These are phyloP conservation scores for Notospermus geniculatus DNA, from an alignment of 1,140 invertebrate species.

Conservation along the genomic window DNA sequence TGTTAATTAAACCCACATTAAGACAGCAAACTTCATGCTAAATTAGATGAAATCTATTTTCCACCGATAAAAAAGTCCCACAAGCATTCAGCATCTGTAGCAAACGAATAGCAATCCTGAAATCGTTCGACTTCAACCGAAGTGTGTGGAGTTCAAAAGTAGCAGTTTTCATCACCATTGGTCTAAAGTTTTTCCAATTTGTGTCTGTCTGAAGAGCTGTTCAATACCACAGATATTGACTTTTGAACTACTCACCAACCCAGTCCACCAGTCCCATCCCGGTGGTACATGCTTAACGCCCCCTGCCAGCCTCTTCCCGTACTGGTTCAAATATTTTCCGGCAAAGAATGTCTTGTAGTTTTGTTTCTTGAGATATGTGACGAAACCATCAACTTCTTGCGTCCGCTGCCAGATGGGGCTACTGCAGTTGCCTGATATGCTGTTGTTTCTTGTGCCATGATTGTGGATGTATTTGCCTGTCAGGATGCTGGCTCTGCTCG, in stretches of 20 bases:
- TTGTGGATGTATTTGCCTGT: constrained; percentile 85
- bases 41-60: no score
- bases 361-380: constrained; percentile 63
- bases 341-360: constrained; percentile 79
- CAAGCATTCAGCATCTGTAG: no score
- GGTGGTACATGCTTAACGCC: constrained; percentile 68
- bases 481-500: constrained; percentile 81
- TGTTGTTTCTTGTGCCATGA: constrained; percentile 75
- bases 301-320: neutral
- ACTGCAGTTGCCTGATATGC: constrained; percentile 72
- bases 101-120: no score
- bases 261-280: constrained; percentile 67
- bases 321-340: constrained; percentile 82
- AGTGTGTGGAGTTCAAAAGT: no score
- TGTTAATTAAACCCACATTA: no score
- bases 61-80: no score
- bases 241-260: neutral
- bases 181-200: no score
- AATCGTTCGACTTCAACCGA: no score
- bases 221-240: neutral
- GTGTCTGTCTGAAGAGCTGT: neutral
- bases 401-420: constrained; percentile 65
- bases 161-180: no score
- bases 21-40: no score
- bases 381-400: constrained; percentile 69